Conservation (phyloP, 2,888 invertebrate species). For the Leucophora obtusa region DNA sequence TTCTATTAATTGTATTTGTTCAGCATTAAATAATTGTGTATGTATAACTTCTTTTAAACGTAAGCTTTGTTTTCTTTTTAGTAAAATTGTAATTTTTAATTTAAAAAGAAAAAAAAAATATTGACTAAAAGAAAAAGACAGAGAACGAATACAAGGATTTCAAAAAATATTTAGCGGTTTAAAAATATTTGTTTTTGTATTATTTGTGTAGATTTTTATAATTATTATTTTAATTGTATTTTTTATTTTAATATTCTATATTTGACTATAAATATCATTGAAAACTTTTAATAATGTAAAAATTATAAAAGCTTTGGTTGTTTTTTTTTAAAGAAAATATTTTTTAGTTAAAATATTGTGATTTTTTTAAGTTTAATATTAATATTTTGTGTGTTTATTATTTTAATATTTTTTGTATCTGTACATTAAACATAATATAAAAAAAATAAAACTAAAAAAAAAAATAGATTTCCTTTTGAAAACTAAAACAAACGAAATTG, state of each 20-base stretch:
- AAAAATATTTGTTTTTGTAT: not conserved
- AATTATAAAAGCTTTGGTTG: not conserved
- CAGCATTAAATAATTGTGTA: not conserved
- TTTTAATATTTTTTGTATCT: constrained; percentile 49
- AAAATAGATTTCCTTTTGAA: constrained; percentile 22
- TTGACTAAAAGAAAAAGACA: constrained; percentile 2
- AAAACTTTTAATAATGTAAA: not conserved
- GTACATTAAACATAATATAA: constrained; percentile 57
- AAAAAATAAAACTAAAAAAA: constrained; percentile 45
- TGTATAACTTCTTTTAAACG: constrained; percentile 1
- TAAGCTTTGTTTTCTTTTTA: constrained; percentile 27
- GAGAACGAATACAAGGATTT: constrained; percentile 8
- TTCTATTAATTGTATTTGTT: not conserved
- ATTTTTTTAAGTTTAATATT: constrained; percentile 55
- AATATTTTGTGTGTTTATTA: constrained; percentile 40
- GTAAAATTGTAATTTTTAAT: constrained; percentile 40
- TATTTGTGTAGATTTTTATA: not conserved
- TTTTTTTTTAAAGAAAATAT: constrained; percentile 22
- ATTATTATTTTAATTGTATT: not conserved
- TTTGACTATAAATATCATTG: not conserved
- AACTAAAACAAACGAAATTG: not conserved
- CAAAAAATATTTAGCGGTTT: constrained; percentile 2
- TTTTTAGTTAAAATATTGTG: constrained; percentile 61
- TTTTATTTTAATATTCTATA: not conserved
- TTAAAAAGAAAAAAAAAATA: constrained; percentile 36